Evolutionary conservation across 2,888 invertebrate species (phyloP).

Genomic region (Lasioglossum malachurum): DNA sequence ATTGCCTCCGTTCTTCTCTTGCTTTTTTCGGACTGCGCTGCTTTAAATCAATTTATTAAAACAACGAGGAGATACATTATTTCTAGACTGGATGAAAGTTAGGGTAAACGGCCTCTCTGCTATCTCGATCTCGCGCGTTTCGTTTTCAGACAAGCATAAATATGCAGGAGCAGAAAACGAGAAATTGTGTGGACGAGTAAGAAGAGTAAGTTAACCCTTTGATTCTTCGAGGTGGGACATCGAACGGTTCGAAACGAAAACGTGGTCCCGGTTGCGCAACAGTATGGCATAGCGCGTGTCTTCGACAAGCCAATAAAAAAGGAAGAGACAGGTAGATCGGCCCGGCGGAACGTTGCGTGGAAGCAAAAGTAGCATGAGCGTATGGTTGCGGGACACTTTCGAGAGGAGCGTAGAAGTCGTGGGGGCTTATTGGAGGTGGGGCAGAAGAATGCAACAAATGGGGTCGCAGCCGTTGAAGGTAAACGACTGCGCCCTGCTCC

Average conservation of each 20-base stretch:
- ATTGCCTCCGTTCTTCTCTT: neutral
- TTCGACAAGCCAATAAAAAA: neutral
- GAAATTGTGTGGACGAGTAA: neutral
- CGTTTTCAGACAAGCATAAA: neutral
- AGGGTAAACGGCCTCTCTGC: neutral
- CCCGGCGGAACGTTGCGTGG: neutral
- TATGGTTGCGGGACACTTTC: conserved; percentile 19
- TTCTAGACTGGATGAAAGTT: neutral
- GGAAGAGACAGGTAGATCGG: neutral
- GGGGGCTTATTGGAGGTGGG: conserved; percentile 40
- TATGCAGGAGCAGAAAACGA: neutral
- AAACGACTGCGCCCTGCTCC: conserved; percentile 76
- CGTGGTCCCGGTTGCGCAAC: conserved; percentile 31
- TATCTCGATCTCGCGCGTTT: neutral
- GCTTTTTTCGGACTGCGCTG: neutral
- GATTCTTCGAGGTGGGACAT: neutral
- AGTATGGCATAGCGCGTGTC: neutral
- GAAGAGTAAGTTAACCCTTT: neutral
- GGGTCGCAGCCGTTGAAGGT: conserved; percentile 84
- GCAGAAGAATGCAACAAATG: conserved; percentile 81
- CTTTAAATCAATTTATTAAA: neutral
- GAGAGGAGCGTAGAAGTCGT: conserved; percentile 7
- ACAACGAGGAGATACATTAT: neutral
- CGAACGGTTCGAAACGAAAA: neutral
- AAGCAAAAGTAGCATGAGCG: conserved; percentile 45